A percentile compares a stretch with the other conserved stretches of the same genome.
Evolutionary conservation across 2,888 invertebrate genomes (phyloP).

Genomic region (Harpagoxenus sublaevis): DNA sequence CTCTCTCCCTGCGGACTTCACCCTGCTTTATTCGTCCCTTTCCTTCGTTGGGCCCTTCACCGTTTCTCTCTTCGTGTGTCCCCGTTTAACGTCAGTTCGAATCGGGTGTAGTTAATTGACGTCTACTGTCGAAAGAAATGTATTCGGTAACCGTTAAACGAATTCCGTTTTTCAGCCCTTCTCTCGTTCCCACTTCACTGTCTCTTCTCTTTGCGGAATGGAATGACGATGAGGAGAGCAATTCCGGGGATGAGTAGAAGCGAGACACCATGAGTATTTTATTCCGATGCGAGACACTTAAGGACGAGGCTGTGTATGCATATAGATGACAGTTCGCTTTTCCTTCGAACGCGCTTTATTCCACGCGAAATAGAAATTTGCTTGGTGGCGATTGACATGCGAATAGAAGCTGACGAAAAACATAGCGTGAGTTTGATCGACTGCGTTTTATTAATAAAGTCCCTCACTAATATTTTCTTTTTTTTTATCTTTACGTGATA

Average conservation of each 20-base stretch:
- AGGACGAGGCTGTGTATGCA: constrained; percentile 62
- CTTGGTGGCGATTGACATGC: constrained; percentile 14
- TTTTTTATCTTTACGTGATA: not conserved
- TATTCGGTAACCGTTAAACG: constrained; percentile 73
- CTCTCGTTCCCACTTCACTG: not conserved
- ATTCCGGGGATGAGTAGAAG: not conserved
- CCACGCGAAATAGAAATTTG: constrained; percentile 28
- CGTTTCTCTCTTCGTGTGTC: constrained; percentile 57
- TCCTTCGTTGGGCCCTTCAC: constrained; percentile 44
- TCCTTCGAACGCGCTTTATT: constrained; percentile 64
- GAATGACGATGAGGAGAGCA: constrained; percentile 48
- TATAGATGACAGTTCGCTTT: constrained; percentile 64
- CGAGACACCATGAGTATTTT: constrained; percentile 65
- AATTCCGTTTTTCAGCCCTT: constrained; percentile 67
- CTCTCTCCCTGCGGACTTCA: constrained; percentile 8
- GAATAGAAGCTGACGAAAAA: not conserved
- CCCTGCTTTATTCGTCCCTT: constrained; percentile 30
- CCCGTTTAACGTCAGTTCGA: constrained; percentile 73
- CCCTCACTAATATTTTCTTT: not conserved
- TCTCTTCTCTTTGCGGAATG: constrained; percentile 47
- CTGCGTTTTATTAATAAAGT: constrained; percentile 36
- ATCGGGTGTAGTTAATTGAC: constrained; percentile 74
- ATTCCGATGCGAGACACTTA: constrained; percentile 68
- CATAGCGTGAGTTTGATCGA: constrained; percentile 26
- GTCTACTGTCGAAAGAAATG: constrained; percentile 74